These are phyloP conservation scores for Tachystola acroxantha DNA, from an alignment of 2,888 invertebrate genomes.

Conservation along the genomic window DNA sequence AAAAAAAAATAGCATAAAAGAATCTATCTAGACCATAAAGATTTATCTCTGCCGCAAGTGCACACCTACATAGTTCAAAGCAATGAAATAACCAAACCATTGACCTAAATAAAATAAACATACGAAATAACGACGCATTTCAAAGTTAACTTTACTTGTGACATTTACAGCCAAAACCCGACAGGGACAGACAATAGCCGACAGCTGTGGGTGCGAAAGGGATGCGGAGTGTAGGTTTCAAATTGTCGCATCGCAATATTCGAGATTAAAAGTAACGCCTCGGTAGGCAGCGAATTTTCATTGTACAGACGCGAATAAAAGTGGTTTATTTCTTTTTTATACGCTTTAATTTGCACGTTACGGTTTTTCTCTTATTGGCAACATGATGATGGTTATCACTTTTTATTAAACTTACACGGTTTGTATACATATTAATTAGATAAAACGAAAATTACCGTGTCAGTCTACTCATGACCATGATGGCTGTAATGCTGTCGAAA, in stretches of 20 bases:
- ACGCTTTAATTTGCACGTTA: constrained; percentile 9
- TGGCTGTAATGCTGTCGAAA: too few species aligned
- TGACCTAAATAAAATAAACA: too few species aligned
- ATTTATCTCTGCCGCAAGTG: too few species aligned
- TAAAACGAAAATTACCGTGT: too few species aligned
- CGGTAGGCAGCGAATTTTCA: constrained; percentile 55
- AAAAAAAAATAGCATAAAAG: too few species aligned
- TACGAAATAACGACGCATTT: neutral
- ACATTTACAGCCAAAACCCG: constrained; percentile 6
- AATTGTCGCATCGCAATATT: constrained; percentile 70
- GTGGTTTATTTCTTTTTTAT: constrained; percentile 8
- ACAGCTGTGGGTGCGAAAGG: constrained; percentile 19
- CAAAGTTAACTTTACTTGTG: neutral
- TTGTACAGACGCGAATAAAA: constrained; percentile 41
- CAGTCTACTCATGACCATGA: too few species aligned
- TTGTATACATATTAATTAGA: too few species aligned
- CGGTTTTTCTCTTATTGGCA: neutral
- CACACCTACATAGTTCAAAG: too few species aligned
- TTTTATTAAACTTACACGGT: too few species aligned
- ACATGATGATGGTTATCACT: neutral
- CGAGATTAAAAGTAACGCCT: constrained; percentile 73
- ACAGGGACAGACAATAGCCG: constrained; percentile 24
- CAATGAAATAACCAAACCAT: too few species aligned
- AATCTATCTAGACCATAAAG: too few species aligned
- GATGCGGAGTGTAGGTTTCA: constrained; percentile 39